Percentiles rank a stretch among this genome's conserved stretches.
These are phyloP conservation scores for Plagodis pulveraria DNA, from an alignment of 2,888 invertebrate species.

Conservation along the genomic window DNA sequence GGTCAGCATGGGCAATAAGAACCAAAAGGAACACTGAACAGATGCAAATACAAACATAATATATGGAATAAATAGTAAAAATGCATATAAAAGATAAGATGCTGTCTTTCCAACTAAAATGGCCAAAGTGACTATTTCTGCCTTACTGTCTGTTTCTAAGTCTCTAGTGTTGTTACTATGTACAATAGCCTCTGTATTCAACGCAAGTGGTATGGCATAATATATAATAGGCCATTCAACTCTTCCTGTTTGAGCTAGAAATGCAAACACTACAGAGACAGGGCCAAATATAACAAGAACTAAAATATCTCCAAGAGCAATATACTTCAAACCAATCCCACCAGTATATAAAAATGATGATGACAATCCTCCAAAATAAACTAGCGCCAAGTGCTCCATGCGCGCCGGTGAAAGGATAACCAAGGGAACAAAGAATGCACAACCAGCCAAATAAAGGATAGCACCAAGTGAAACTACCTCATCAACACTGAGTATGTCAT, in stretches of 20 bases:
- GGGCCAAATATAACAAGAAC: constrained; percentile 97
- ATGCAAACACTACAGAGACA: constrained; percentile 96
- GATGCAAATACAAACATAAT: constrained; percentile 94
- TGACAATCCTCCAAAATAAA: constrained; percentile 97
- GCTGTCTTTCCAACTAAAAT: constrained; percentile 96
- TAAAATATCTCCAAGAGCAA: constrained; percentile 96
- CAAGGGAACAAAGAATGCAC: constrained; percentile 91
- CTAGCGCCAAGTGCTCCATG: constrained; percentile 97
- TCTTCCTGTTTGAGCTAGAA: constrained; percentile 95
- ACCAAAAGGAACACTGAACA: constrained; percentile 94
- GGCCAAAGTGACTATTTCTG: constrained; percentile 97
- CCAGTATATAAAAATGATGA: constrained; percentile 98
- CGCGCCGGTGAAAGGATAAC: constrained; percentile 93
- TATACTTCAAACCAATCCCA: constrained; percentile 97
- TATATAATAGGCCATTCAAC: constrained; percentile 96
- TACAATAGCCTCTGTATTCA: constrained; percentile 97
- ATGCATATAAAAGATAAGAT: constrained; percentile 95
- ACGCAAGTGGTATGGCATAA: constrained; percentile 96
- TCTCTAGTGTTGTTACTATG: constrained; percentile 98
- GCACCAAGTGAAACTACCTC: constrained; percentile 95
- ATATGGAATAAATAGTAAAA: constrained; percentile 95
- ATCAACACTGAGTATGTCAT: constrained; percentile 90
- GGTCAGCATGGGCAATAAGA: constrained; percentile 94
- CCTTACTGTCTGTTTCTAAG: constrained; percentile 93
- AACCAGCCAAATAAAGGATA: constrained; percentile 94